Conservation (phyloP, 2,888 invertebrate species). For the Arge pagana region DNA sequence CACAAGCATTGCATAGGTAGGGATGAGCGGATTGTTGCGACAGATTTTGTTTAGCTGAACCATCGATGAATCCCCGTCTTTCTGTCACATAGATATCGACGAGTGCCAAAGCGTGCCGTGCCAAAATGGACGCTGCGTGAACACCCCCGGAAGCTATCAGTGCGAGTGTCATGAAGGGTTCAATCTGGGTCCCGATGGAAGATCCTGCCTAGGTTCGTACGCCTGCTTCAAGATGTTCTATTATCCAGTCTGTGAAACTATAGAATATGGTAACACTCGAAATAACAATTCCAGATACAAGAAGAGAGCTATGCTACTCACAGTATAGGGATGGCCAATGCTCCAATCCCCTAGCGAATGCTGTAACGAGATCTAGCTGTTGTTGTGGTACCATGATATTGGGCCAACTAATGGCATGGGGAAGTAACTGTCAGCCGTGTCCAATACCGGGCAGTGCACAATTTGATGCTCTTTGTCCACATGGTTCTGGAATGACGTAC, state of each 20-base stretch:
- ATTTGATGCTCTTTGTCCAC: conserved; percentile 75
- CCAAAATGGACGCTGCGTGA: conserved; percentile 71
- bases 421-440: conserved; percentile 77
- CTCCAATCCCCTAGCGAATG: conserved; percentile 72
- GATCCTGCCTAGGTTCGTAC: conserved; percentile 72
- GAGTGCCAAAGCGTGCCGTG: conserved; percentile 71
- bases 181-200: conserved; percentile 74
- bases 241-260: neutral
- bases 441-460: conserved; percentile 72
- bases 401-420: conserved; percentile 79
- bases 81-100: conserved; percentile 67
- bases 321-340: conserved; percentile 79
- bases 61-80: too few relatives aligned
- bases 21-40: too few relatives aligned
- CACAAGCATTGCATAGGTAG: conserved; percentile 68
- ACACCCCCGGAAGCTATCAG: conserved; percentile 71
- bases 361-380: conserved; percentile 84
- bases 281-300: conserved; percentile 66
- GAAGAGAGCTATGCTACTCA: conserved; percentile 80
- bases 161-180: conserved; percentile 73
- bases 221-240: neutral
- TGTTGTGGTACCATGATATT: conserved; percentile 76
- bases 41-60: conserved; percentile 8
- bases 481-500: conserved; percentile 78
- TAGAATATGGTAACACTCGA: conserved; percentile 4